phyloP scores from a whole-genome alignment of 2,113 vertebrate genomes.

The Ariopsis seemanni region DNA sequence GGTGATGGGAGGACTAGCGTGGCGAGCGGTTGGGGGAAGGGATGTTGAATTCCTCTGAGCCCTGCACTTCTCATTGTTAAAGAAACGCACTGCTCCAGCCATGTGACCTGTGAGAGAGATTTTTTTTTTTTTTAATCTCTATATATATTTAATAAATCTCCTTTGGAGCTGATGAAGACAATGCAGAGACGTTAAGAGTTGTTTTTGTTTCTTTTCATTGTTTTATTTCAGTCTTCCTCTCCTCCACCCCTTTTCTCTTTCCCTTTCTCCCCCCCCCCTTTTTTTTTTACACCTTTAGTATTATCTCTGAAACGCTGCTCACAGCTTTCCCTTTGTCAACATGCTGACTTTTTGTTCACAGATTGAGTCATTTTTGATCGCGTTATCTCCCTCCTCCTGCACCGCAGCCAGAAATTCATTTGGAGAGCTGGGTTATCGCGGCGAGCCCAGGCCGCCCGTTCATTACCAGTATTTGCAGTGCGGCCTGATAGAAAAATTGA shows the following conservation, averaged over 20 bases:
- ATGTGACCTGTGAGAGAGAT: slow-evolving; percentile 63
- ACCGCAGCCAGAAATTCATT: slow-evolving; percentile 29
- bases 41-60: slow-evolving; percentile 78
- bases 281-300: slow-evolving; percentile 57
- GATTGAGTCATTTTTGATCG: slow-evolving; percentile 38
- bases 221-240: slow-evolving; percentile 22
- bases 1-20: slow-evolving; percentile 54
- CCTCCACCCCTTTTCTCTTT: neutral
- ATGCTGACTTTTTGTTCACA: slow-evolving; percentile 39
- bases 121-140: slow-evolving; percentile 33
- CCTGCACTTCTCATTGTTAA: slow-evolving; percentile 82
- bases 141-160: slow-evolving; percentile 55
- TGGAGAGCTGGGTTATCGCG: slow-evolving; percentile 36
- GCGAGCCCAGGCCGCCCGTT: slow-evolving; percentile 28
- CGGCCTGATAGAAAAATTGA: slow-evolving; percentile 19
- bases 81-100: slow-evolving; percentile 77
- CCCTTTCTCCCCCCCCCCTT: slow-evolving; percentile 47
- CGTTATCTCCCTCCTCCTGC: slow-evolving; percentile 18
- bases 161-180: slow-evolving; percentile 55
- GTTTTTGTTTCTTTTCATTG: slow-evolving; percentile 59
- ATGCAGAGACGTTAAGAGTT: slow-evolving; percentile 38
- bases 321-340: slow-evolving; percentile 44
- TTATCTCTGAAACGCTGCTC: slow-evolving; percentile 73
- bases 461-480: slow-evolving; percentile 33
- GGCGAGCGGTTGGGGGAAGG: slow-evolving; percentile 67